phyloP scores from a whole-genome alignment of 2,797 vertebrate species.

The Danio tinwini region DNA sequence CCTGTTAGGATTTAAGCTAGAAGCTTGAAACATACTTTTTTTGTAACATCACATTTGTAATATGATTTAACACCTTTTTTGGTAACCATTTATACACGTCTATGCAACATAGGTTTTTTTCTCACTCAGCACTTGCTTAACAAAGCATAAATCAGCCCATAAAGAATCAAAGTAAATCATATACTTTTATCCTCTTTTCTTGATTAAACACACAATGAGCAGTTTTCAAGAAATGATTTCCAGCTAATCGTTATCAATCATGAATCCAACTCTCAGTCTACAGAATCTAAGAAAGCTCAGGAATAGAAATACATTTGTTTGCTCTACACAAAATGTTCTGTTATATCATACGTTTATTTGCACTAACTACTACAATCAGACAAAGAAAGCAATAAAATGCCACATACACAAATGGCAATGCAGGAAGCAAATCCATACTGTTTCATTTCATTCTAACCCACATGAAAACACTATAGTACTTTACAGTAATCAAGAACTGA shows the following conservation, averaged over 20 bases:
- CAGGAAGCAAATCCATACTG: neutral
- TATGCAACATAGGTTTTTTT: neutral
- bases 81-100: neutral
- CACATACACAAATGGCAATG: neutral
- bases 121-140: neutral
- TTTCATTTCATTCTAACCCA: neutral
- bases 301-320: neutral
- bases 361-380: neutral
- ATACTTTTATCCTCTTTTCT: neutral
- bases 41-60: no score
- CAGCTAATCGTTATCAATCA: neutral
- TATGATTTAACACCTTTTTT: conserved; percentile 2
- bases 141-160: neutral
- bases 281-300: neutral
- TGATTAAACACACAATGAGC: neutral
- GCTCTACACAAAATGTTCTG: neutral
- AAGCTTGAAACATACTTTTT: neutral
- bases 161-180: neutral
- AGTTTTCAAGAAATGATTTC: neutral
- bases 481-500: no score
- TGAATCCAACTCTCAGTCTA: neutral
- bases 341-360: conserved; percentile 11
- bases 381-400: neutral
- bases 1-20: conserved; percentile 13
- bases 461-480: no score